Conservation (phyloP, 1,140 invertebrate genomes). For the Carposina sasakii region DNA sequence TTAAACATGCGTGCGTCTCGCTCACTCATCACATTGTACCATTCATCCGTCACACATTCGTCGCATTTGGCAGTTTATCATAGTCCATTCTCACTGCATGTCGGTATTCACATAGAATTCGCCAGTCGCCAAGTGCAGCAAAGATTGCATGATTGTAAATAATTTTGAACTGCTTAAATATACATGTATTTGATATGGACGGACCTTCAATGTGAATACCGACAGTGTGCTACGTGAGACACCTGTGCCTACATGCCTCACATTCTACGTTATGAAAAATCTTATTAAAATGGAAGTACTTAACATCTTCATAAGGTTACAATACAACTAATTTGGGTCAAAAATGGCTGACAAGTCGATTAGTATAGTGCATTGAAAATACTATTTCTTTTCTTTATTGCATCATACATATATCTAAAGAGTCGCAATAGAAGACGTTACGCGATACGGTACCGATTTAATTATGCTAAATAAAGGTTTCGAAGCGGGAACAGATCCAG, state of each 20-base stretch:
- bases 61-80: conserved; percentile 68
- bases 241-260: conserved; percentile 52
- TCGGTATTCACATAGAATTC: conserved; percentile 58
- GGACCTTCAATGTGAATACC: conserved; percentile 50
- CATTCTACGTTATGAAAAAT: conserved; percentile 59
- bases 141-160: too few species aligned
- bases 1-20: conserved; percentile 16
- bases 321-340: conserved; percentile 58
- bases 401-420: conserved; percentile 28
- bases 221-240: conserved; percentile 44
- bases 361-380: conserved; percentile 53
- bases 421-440: conserved; percentile 57
- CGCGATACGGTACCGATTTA: too few species aligned
- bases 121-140: too few species aligned
- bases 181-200: too few species aligned
- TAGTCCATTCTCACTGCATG: conserved; percentile 40
- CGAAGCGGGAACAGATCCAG: conserved; percentile 11
- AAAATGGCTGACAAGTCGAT: conserved; percentile 60
- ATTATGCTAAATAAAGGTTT: conserved; percentile 25
- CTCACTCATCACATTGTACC: conserved; percentile 17
- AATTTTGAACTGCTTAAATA: too few species aligned
- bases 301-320: conserved; percentile 54
- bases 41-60: conserved; percentile 23
- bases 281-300: conserved; percentile 70
- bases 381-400: conserved; percentile 27